Evolutionary conservation across 2,113 vertebrate species (phyloP), one percentile per base, ranked within the genome.

Genomic region (Brachyhypopomus gauderio): DNA sequence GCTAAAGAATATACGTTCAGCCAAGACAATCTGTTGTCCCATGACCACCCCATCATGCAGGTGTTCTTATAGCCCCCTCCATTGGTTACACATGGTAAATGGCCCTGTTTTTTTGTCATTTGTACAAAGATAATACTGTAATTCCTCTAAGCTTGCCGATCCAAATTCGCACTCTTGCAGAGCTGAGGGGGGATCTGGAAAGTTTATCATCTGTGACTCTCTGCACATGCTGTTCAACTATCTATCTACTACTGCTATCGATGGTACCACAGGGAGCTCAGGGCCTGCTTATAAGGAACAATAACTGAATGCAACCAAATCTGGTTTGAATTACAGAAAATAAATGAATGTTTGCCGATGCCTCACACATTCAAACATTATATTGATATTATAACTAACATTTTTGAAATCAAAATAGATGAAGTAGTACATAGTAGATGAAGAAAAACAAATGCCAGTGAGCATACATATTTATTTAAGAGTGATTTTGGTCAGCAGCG

Each of bases 1-100:
- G 14, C 63, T n/a, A 27, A 58, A 38, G 8, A 69, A 78, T 52
- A 38, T n/a, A 45, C n/a, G 22, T 6, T 19, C 41, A 56, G 12
- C 58, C 25, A 41, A 23, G 41, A 5, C n/a, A 70, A 30, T 30
- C 63, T 77, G 56, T 27, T 73, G 19, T 27, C 20, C n/a, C 38
- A 48, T 17, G 17, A 25, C n/a, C 25, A n/a, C 64, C 87, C 75
- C 59, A 83, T 90, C 84, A 69, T 8, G 48, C n/a, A 16, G 30
- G 52, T 77, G 77, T 34, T 79, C 52, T 84, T 87, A 81, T 81
- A 89, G 89, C 89, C n/a, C 89, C 87, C 90, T 88, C 90, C 78
- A 75, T 86, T 89, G 90, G 88, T 85, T 20, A 83, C 19, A 72
- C 38, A 20, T 60, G 56, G 52, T 60, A 70, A 70, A 17, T 78